Evolutionary conservation across 2,797 vertebrate genomes (phyloP).

Genomic region (Argya squamiceps): DNA sequence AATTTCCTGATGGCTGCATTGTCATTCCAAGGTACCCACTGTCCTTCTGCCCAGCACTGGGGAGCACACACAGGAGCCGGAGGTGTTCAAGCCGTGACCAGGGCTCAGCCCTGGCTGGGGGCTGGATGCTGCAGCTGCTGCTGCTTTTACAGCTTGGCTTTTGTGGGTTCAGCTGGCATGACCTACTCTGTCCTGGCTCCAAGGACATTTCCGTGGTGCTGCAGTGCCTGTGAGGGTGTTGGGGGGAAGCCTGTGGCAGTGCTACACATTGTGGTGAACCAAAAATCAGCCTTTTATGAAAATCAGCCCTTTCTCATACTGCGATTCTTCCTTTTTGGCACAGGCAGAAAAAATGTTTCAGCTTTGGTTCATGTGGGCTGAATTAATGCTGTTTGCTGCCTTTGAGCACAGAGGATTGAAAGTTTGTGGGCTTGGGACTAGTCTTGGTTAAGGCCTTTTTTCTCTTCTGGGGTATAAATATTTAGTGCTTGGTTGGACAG

Average conservation of each 20-base stretch:
- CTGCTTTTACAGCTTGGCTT: not conserved
- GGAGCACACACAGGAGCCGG: rapidly evolving
- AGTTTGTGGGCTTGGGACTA: not conserved
- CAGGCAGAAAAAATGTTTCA: not conserved
- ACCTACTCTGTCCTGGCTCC: not conserved
- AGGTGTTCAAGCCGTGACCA: rapidly evolving
- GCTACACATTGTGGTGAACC: rapidly evolving
- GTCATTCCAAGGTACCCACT: rapidly evolving
- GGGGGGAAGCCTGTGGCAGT: no score
- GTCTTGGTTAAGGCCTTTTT: not conserved
- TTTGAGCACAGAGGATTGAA: not conserved
- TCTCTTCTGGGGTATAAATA: not conserved
- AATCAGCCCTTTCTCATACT: not conserved
- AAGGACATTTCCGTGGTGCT: rapidly evolving
- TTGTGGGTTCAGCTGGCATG: not conserved
- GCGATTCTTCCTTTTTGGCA: not conserved
- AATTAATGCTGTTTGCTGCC: not conserved
- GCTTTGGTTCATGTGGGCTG: not conserved
- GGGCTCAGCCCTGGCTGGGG: not conserved
- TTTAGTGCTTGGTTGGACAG: not conserved
- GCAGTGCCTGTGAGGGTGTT: rapidly evolving
- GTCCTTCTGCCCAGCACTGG: not conserved
- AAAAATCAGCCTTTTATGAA: not conserved
- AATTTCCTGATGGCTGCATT: not conserved
- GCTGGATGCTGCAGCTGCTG: not conserved